phyloP scores from a whole-genome alignment of 2,888 invertebrate genomes.

The Pyrochroa serraticornis region DNA sequence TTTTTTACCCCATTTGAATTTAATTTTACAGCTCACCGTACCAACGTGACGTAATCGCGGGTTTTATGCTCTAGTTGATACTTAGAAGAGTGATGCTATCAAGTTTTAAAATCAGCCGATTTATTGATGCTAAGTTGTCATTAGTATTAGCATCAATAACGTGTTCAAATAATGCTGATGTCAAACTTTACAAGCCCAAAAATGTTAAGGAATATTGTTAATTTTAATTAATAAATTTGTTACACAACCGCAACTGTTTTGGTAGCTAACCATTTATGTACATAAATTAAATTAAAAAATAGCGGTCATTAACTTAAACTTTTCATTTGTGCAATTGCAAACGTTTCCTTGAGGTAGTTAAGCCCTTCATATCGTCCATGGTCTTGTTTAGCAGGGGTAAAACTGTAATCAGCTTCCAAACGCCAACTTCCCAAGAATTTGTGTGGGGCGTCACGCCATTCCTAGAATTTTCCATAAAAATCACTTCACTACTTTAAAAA shows the following conservation, averaged over 20 bases:
- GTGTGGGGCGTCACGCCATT: slow-evolving; percentile 71
- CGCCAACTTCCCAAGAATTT: slow-evolving; percentile 69
- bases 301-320: not conserved
- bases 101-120: slow-evolving; percentile 31
- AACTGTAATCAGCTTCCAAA: slow-evolving; percentile 72
- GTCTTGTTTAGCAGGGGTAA: slow-evolving; percentile 66
- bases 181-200: slow-evolving; percentile 16
- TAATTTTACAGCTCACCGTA: slow-evolving; percentile 52
- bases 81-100: slow-evolving; percentile 28
- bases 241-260: slow-evolving; percentile 3
- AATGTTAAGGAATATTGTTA: slow-evolving; percentile 25
- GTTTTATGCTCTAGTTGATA: slow-evolving; percentile 3
- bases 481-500: not conserved
- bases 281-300: not conserved
- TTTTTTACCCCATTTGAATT: slow-evolving; percentile 8
- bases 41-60: slow-evolving; percentile 50
- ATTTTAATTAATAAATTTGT: slow-evolving; percentile 24
- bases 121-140: slow-evolving; percentile 33
- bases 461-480: slow-evolving; percentile 58
- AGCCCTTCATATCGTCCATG: slow-evolving; percentile 42
- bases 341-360: slow-evolving; percentile 37
- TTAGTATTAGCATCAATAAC: slow-evolving; percentile 35
- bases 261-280: not conserved
- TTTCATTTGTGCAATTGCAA: slow-evolving; percentile 16
- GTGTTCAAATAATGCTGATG: slow-evolving; percentile 33